Evolutionary conservation across 2,797 vertebrate genomes (phyloP), one percentile per base, ranked within the genome.

Genomic region (Muraenolepis orangiensis): DNA sequence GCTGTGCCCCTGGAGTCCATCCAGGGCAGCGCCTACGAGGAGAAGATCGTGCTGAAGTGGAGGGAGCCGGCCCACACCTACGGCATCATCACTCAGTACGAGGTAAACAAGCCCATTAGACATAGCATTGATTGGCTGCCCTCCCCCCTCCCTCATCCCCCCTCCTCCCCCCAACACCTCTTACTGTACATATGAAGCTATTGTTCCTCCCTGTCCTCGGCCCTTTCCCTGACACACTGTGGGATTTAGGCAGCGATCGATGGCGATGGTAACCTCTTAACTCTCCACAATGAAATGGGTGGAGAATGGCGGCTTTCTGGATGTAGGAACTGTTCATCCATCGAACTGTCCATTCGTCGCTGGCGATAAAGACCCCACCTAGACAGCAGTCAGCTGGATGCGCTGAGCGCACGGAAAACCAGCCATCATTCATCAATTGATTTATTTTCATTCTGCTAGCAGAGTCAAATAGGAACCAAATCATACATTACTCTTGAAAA

Each of bases 31-130:
- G 96, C 96, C 42, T 98, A 96, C n/a, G 98, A 99, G 84, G 96
- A 99, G 91, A 99, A 99, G 93, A 98, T 99, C 86, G 93, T 96
- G 85, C 94, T 99, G 80, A 96, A 96, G 14, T 99, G 98, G 98
- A 94, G 95, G 74, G 97, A 99, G 67, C 98, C 98, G 2, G 94
- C 77, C 0, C 96, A 99, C 83, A 99, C 97, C 0, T 99, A 96
- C 0, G 98, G 98, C 68, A 93, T 99, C 83, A 98, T 99, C 92
- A 98, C 95, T 18, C 94, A 96, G 79, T 99, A 96, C 69, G 97
- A 99, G 96, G 98, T 99, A 95, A 36, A n/a, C 29, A 28, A 46
- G 20, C 51, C 34, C 20, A 6, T 61, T 70, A 40, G 36, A 30
- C 2, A n/a, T n/a, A n/a, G 23, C 72, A 23, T 70, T 71, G 67